Evolutionary conservation across 2,797 vertebrate genomes (phyloP).

Genomic region (Cyprinella venusta): DNA sequence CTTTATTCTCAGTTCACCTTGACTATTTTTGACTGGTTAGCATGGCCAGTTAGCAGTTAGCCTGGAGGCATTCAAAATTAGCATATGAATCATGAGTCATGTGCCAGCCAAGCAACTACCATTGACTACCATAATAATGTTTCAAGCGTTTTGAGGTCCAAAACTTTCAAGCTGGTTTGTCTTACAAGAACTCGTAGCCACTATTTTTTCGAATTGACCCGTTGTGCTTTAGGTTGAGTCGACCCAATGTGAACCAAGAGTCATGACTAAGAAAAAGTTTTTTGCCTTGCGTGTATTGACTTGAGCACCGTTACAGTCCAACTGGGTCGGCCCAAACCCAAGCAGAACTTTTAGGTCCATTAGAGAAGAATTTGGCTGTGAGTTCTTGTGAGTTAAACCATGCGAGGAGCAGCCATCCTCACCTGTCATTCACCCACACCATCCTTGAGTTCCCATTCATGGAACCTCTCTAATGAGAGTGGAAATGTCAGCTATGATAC

Average conservation of each 20-base stretch:
- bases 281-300: not conserved
- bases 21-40: not conserved
- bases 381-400: constrained; percentile 51
- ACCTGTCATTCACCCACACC: constrained; percentile 30
- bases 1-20: constrained; percentile 61
- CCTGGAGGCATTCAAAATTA: too few relatives aligned
- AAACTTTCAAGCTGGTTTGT: not conserved
- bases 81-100: not conserved
- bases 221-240: not conserved
- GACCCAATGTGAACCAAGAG: not conserved
- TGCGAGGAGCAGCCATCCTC: constrained; percentile 35
- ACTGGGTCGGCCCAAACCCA: not conserved
- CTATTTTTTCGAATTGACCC: not conserved
- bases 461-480: constrained; percentile 76
- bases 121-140: too few relatives aligned
- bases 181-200: not conserved
- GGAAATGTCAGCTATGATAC: constrained; percentile 77
- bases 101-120: not conserved
- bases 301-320: not conserved
- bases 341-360: constrained; percentile 31
- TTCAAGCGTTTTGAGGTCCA: too few relatives aligned
- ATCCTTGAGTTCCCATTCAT: constrained; percentile 77
- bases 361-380: constrained; percentile 39
- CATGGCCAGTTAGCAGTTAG: too few relatives aligned
- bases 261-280: not conserved